Base-by-base conservation (phyloP, 1,140 invertebrate genomes). In the Mamestra configurata region DNA sequence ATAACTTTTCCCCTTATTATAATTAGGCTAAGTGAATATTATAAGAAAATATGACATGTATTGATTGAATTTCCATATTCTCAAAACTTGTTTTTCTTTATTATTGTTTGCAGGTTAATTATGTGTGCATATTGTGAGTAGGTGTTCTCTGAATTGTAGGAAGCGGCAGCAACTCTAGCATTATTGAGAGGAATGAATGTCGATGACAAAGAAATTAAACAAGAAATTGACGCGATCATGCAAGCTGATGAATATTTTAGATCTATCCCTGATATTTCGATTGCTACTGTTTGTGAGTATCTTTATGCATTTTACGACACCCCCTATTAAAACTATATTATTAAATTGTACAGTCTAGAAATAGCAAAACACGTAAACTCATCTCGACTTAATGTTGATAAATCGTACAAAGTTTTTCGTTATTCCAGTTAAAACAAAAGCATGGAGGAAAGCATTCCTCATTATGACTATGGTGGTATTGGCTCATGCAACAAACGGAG, bases 221-320 rank as follows among this genome's bases (percentile, higher is more conserved):
- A 81, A 35, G 88, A 88, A 80, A 64, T 87, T 1, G 64, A 81
- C 11, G 13, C 4, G 11, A 78, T 89, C 64, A 83, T 76, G 68
- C 79, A 79, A n/a, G 77, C 86, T 11, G 80, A 89, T 18, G 70
- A 79, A 8, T 59, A 68, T 53, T 85, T 72, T 64, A 80, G 84
- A 72, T 80, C 82, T 8, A 68, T 85, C 22, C 82, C 84, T 0
- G 71, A 78, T 7, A 55, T 88, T 18, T 81, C 82, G 10, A 78
- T 84, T 22, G n/a, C 73, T 3, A 59, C 51, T 18, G 83, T 89
- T 35, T 80, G 88, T 89, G 77, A 85, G 86, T 86, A 49, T 27
- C 31, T 40, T 4, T 31, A 3, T 31, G 27, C n/a, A n/a, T n/a
- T 31, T 31, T 31, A 31, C 27, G 27, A 31, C 2, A 3, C 2